These are phyloP conservation scores for Rhagonycha fulva DNA, from an alignment of 2,888 invertebrate species.

Conservation along the genomic window DNA sequence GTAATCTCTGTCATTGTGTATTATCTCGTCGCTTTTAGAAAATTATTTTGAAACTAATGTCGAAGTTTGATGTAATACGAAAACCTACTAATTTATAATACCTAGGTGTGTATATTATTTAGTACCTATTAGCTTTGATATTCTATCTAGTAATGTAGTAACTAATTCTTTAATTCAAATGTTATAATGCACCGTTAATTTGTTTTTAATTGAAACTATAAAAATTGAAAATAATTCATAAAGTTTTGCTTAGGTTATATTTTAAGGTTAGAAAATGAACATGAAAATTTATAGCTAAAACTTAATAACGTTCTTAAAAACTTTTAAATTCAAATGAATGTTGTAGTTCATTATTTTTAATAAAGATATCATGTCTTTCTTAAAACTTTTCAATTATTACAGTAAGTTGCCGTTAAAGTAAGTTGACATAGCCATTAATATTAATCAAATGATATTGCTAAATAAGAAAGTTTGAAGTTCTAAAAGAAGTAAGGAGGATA, in stretches of 20 bases:
- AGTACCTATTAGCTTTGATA: not conserved
- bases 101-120: not conserved
- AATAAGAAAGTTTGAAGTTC: constrained; percentile 21
- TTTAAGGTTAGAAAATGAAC: not conserved
- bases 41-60: not conserved
- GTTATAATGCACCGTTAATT: not conserved
- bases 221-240: not conserved
- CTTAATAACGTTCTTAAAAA: not conserved
- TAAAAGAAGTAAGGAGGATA: constrained; percentile 14
- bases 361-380: not conserved
- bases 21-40: not conserved
- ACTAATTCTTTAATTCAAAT: not conserved
- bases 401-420: constrained; percentile 13
- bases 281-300: not conserved
- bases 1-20: not conserved
- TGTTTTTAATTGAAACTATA: not conserved
- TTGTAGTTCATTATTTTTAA: not conserved
- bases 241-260: not conserved
- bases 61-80: not conserved
- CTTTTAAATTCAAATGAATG: not conserved
- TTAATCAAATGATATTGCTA: constrained; percentile 37
- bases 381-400: constrained; percentile 17
- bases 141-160: not conserved
- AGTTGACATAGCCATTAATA: constrained; percentile 32
- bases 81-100: not conserved